Percentiles rank a stretch among this genome's conserved stretches.
These are phyloP conservation scores for Acrocera orbiculus DNA, from an alignment of 2,888 invertebrate genomes.

Conservation along the genomic window DNA sequence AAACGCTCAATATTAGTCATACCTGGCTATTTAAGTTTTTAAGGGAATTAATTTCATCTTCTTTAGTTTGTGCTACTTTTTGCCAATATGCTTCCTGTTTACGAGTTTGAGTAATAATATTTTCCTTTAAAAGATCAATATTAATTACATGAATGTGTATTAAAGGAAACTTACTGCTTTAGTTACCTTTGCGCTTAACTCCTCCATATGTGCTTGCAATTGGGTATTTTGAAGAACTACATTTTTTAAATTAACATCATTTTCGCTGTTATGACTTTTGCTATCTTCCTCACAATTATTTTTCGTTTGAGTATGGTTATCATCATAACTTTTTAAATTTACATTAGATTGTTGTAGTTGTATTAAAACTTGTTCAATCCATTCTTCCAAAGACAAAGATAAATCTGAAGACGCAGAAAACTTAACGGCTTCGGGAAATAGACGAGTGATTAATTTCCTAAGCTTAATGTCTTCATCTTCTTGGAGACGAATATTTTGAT, in stretches of 20 bases:
- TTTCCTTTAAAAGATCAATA: slow-evolving; percentile 19
- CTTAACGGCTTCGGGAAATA: slow-evolving; percentile 27
- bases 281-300: slow-evolving; percentile 16
- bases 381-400: slow-evolving; percentile 25
- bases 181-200: slow-evolving; percentile 57
- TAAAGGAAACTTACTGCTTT: slow-evolving; percentile 45
- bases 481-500: slow-evolving; percentile 3
- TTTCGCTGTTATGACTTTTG: slow-evolving; percentile 3
- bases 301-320: slow-evolving; percentile 14
- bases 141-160: neutral
- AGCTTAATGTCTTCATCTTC: slow-evolving; percentile 23
- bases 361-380: slow-evolving; percentile 26
- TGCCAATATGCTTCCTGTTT: slow-evolving; percentile 30
- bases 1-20: too few relatives aligned
- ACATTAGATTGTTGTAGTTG: slow-evolving; percentile 21
- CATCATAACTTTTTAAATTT: slow-evolving; percentile 15
- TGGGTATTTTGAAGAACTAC: slow-evolving; percentile 33
- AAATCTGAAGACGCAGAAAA: slow-evolving; percentile 21
- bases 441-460: slow-evolving; percentile 25
- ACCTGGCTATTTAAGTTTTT: slow-evolving; percentile 27
- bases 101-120: slow-evolving; percentile 25
- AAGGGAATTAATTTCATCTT: slow-evolving; percentile 26
- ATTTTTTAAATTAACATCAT: neutral
- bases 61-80: slow-evolving; percentile 25
- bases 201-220: slow-evolving; percentile 43